A percentile compares a stretch with the other conserved stretches of the same genome.
phyloP scores from a whole-genome alignment of 1,140 invertebrate species.

The Drusus annulatus region DNA sequence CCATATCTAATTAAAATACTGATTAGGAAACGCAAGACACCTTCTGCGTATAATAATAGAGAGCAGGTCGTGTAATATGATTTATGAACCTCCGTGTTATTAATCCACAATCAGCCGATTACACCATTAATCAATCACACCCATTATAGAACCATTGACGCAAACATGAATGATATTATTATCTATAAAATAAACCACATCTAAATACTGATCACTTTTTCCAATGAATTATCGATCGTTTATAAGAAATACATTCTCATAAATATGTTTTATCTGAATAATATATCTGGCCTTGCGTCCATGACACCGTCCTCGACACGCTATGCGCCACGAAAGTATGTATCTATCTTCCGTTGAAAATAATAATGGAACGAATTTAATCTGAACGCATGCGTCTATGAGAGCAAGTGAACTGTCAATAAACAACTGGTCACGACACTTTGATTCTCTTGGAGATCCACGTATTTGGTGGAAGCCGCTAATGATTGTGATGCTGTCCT shows the following conservation, averaged over 20 bases:
- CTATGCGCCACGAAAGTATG: not conserved
- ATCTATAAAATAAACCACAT: not conserved
- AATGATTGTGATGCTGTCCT: constrained; percentile 23
- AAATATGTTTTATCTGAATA: constrained; percentile 13
- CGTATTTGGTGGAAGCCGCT: not conserved
- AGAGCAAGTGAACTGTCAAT: constrained; percentile 52
- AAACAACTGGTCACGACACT: constrained; percentile 32
- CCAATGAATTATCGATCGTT: too few relatives aligned
- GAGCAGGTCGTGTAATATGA: too few relatives aligned
- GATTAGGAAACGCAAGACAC: too few relatives aligned
- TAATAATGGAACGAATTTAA: constrained; percentile 31
- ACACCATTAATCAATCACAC: too few relatives aligned
- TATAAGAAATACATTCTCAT: not conserved
- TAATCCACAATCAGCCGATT: too few relatives aligned
- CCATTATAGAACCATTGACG: too few relatives aligned
- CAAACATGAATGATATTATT: not conserved
- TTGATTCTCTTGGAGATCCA: not conserved
- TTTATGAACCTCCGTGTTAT: too few relatives aligned
- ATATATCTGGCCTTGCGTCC: not conserved
- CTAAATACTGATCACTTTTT: not conserved
- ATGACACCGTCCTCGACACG: not conserved
- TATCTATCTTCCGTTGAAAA: too few relatives aligned
- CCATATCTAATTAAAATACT: too few relatives aligned
- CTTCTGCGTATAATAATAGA: too few relatives aligned
- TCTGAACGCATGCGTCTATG: constrained; percentile 11